Base-by-base conservation (phyloP, 2,797 vertebrate species). In the Sibirionetta formosa region DNA sequence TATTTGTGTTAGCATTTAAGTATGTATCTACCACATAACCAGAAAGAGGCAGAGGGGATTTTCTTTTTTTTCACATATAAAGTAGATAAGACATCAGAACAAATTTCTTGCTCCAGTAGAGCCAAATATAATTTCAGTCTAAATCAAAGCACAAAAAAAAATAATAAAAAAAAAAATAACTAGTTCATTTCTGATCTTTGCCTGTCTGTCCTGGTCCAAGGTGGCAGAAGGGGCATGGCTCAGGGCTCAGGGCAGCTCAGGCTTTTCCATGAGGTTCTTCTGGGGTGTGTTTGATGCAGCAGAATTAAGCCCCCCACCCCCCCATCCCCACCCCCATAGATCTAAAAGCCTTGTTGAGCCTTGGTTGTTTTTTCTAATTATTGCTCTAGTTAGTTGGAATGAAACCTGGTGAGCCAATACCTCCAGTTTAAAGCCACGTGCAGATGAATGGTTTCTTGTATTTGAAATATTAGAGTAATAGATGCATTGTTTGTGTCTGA, bases 101-200 rank as follows among this genome's bases (percentile, higher is more conserved):
- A 72, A 72, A 75, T 60, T 64, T 82, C 54, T 84, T 58, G 15
- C 51, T 83, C 10, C 48, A 61, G 33, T 60, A 86, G n/a, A 65
- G 5, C 79, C 53, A 68, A 70, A 42, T 46, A 81, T 24, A 50
- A 48, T 54, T 83, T 81, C 3, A 1, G 6, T 40, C 26, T 71
- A 94, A 94, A 85, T 42, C 53, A 65, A 92, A 90, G 38, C 29
- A 72, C 29, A 86, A 86, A 26, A 24, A 36, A 36, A 63, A 92
- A 9, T 15, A 63, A 92, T 40, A 42, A 8, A 42, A 17, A 4
- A 44, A 7, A 31, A 64, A 90, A 9, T 14, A 77, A 14, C 9
- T 6, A 56, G 33, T 9, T 83, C 4, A 4, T 76, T 63, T 65
- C 42, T 1, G 1, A 24, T 36, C 18, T 9, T 3, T 42, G 26